A percentile compares a stretch with the other conserved stretches of the same genome.
Conservation (phyloP, 92 coral and sea anemone species). For the Chrysogorgia sp. region DNA sequence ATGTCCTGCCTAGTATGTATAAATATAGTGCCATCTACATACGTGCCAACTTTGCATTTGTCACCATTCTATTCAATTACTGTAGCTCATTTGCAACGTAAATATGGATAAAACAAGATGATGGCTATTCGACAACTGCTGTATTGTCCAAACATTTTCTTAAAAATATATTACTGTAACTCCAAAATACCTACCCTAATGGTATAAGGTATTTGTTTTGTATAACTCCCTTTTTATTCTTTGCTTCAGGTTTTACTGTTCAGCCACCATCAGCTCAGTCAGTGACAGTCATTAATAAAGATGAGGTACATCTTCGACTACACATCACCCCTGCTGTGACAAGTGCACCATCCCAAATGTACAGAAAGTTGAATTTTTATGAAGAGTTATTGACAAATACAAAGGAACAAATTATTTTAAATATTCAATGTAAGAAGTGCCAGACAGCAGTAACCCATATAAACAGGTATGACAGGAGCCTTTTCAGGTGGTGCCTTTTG, state of each 20-base stretch:
- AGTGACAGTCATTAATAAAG: background rate
- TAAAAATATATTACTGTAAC: no score
- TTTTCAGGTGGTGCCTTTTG: no score
- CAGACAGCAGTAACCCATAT: conserved; percentile 1
- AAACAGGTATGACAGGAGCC: conserved; percentile 29
- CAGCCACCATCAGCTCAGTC: conserved; percentile 26
- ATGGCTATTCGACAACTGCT: no score
- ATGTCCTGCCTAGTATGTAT: no score
- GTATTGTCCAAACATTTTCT: no score
- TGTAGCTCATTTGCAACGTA: no score
- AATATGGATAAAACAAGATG: no score
- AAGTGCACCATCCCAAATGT: background rate
- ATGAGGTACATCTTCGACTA: conserved; percentile 27
- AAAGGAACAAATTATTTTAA: conserved; percentile 5
- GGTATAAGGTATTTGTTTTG: no score
- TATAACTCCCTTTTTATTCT: background rate
- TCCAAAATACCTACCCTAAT: no score
- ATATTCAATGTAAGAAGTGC: conserved; percentile 30
- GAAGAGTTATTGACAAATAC: background rate
- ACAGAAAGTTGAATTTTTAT: background rate
- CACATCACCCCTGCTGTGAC: background rate
- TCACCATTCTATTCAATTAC: no score
- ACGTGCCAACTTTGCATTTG: no score
- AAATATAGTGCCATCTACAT: no score
- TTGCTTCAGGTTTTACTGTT: conserved; percentile 7